Conservation (phyloP, 1,140 invertebrate species). For the Chlorops oryzae region DNA sequence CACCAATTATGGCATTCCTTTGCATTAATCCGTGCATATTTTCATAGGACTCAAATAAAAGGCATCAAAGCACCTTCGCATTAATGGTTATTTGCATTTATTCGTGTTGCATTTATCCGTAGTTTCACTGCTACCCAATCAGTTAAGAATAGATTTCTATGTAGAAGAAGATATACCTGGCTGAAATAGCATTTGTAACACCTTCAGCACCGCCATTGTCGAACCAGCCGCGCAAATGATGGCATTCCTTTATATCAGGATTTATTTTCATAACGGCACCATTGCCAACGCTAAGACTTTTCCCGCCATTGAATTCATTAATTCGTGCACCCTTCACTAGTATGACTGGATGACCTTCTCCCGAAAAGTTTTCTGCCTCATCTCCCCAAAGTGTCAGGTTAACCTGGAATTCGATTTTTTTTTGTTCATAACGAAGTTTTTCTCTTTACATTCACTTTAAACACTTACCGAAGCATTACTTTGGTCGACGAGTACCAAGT, state of each 20-base stretch:
- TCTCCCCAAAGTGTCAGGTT: conserved; percentile 69
- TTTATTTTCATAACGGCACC: conserved; percentile 68
- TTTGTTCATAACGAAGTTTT: neutral
- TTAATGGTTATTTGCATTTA: no score
- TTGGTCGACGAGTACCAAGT: conserved; percentile 81
- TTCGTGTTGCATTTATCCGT: no score
- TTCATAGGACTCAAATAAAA: no score
- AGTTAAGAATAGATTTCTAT: neutral
- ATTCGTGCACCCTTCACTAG: conserved; percentile 73
- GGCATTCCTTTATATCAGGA: conserved; percentile 83
- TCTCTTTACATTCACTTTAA: neutral
- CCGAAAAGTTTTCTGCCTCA: conserved; percentile 80
- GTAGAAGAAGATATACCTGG: conserved; percentile 44
- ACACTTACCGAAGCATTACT: conserved; percentile 65
- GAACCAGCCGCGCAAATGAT: conserved; percentile 84
- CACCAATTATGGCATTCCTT: no score
- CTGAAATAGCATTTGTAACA: conserved; percentile 60
- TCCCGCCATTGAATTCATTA: conserved; percentile 70
- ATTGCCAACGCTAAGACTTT: conserved; percentile 45
- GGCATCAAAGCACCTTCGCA: no score
- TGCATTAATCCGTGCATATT: no score
- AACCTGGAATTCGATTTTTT: conserved; percentile 49
- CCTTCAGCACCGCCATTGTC: conserved; percentile 64
- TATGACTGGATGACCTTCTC: conserved; percentile 67
- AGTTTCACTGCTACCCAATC: no score